These are phyloP conservation scores for human (Homo sapiens) DNA, from an alignment of 2,113 vertebrate species.

Conservation along the genomic window DNA sequence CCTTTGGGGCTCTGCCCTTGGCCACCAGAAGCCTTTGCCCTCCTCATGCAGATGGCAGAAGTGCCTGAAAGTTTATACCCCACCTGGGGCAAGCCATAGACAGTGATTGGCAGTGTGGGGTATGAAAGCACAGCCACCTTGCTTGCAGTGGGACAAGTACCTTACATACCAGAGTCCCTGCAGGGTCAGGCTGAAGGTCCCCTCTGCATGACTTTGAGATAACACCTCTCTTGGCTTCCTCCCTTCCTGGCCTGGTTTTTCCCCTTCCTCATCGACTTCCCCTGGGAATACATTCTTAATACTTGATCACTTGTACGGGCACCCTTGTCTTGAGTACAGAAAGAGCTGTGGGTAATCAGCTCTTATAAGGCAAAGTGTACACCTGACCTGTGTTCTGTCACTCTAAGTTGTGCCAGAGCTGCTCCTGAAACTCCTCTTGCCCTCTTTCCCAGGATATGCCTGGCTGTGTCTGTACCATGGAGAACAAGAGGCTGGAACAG, in stretches of 20 bases:
- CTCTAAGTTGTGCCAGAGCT: not conserved
- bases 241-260: not conserved
- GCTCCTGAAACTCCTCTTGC: not conserved
- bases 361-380: not conserved
- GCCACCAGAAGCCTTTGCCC: not conserved
- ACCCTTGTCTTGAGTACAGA: not conserved
- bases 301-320: not conserved
- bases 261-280: not conserved
- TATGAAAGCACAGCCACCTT: not conserved
- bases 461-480: not conserved
- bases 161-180: not conserved
- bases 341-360: not conserved
- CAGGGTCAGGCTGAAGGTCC: not conserved
- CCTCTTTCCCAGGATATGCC: not conserved
- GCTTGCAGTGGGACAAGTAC: not conserved
- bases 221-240: not conserved
- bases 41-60: not conserved
- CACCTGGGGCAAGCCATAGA: not conserved
- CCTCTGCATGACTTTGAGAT: not conserved
- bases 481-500: not conserved
- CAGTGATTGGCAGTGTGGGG: not conserved
- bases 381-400: not conserved
- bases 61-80: fast-evolving
- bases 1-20: not conserved
- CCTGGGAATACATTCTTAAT: not conserved